Evolutionary conservation across 2,888 invertebrate genomes (phyloP).

Genomic region (Alentia gelatinosa): DNA sequence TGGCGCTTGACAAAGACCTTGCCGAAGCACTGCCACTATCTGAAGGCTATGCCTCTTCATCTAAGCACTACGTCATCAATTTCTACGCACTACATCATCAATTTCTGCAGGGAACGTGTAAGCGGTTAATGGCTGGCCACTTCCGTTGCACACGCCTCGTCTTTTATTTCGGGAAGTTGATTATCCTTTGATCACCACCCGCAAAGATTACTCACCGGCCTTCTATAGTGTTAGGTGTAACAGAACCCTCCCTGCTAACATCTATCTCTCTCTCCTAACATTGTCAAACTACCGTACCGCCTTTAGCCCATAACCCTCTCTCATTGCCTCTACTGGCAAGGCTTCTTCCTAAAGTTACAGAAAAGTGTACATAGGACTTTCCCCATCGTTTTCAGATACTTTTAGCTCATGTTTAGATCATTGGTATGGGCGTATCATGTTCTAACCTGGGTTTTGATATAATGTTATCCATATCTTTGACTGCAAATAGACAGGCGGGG

Average conservation of each 20-base stretch:
- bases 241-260: neutral
- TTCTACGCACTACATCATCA: neutral
- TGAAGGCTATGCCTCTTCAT: too few relatives aligned
- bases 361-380: too few relatives aligned
- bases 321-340: too few relatives aligned
- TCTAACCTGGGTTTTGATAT: too few relatives aligned
- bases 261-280: neutral
- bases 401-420: too few relatives aligned
- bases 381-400: too few relatives aligned
- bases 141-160: neutral
- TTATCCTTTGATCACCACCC: constrained; percentile 17
- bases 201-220: neutral
- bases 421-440: too few relatives aligned
- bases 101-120: neutral
- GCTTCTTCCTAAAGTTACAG: too few relatives aligned
- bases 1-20: neutral
- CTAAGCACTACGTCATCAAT: neutral
- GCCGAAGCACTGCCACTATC: neutral
- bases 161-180: constrained; percentile 4
- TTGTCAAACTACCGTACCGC: too few relatives aligned
- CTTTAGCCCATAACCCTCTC: too few relatives aligned
- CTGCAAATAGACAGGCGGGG: too few relatives aligned
- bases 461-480: too few relatives aligned
- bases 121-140: neutral
- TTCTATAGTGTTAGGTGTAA: neutral